Conservation (phyloP, 2,888 invertebrate species). For the Lathronympha strigana region DNA sequence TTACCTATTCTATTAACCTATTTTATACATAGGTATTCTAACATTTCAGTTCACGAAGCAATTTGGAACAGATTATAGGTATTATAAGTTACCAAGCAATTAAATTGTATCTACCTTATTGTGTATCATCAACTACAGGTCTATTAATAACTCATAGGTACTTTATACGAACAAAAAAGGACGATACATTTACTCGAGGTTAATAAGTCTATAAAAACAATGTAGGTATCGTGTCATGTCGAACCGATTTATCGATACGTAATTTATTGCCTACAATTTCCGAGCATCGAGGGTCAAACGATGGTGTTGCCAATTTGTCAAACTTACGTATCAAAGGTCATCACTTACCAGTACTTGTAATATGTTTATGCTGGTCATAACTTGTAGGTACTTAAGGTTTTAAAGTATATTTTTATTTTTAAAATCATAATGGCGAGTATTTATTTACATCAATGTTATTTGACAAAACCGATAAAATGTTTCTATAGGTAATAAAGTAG, state of each 20-base stretch:
- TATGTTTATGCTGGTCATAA: not conserved
- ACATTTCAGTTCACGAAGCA: too few species aligned
- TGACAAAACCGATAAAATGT: too few species aligned
- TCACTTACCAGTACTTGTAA: not conserved
- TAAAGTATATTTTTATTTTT: not conserved
- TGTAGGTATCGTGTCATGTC: constrained; percentile 22
- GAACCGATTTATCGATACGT: constrained; percentile 18
- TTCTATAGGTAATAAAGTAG: too few species aligned
- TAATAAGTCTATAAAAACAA: constrained; percentile 15
- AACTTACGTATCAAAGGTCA: constrained; percentile 25
- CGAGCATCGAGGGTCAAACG: constrained; percentile 39
- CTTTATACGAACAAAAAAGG: constrained; percentile 15
- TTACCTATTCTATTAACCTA: too few species aligned
- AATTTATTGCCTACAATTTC: constrained; percentile 29
- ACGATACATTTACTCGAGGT: constrained; percentile 22
- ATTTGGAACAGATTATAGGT: too few species aligned
- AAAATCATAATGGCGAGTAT: too few species aligned
- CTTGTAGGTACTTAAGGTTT: not conserved
- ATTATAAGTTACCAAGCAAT: too few species aligned
- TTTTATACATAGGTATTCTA: too few species aligned
- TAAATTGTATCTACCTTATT: too few species aligned
- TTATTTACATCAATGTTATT: too few species aligned
- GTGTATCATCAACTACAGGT: too few species aligned
- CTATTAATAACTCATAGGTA: not conserved
- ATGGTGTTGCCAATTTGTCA: constrained; percentile 39